phyloP scores from a whole-genome alignment of 2,797 vertebrate species.

The Sandelia bainsii region DNA sequence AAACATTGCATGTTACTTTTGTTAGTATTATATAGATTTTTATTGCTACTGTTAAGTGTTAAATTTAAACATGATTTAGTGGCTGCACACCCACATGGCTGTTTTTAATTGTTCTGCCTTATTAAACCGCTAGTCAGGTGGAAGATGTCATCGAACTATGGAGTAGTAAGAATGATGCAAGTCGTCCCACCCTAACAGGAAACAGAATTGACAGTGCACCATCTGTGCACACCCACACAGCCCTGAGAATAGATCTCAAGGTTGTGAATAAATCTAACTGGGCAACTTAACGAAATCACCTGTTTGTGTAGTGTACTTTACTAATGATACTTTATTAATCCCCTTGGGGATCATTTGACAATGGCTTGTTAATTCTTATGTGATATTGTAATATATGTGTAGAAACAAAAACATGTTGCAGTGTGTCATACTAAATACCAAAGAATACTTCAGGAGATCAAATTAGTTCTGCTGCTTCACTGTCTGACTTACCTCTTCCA shows the following conservation, averaged over 20 bases:
- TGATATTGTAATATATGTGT: too few relatives aligned
- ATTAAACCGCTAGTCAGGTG: not conserved
- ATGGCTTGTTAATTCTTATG: not conserved
- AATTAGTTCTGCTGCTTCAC: not conserved
- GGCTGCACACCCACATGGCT: too few relatives aligned
- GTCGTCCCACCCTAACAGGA: not conserved
- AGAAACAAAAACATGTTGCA: too few relatives aligned
- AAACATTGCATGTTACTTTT: too few relatives aligned
- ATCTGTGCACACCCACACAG: not conserved
- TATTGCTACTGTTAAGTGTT: not conserved
- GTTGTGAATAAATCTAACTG: not conserved
- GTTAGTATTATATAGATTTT: not conserved
- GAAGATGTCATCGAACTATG: not conserved
- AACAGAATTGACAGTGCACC: not conserved
- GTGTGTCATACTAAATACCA: too few relatives aligned
- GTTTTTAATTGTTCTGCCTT: not conserved
- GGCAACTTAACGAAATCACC: not conserved
- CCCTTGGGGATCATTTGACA: too few relatives aligned
- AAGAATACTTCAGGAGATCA: too few relatives aligned
- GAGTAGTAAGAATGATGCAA: not conserved
- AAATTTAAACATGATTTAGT: not conserved
- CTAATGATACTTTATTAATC: too few relatives aligned
- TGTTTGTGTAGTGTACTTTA: not conserved
- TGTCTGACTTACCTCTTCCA: slow-evolving; percentile 92
- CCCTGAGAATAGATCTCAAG: too few relatives aligned